Evolutionary conservation across 2,113 vertebrate genomes (phyloP), one percentile per base, ranked within the genome.

Genomic region (Rana temporaria): DNA sequence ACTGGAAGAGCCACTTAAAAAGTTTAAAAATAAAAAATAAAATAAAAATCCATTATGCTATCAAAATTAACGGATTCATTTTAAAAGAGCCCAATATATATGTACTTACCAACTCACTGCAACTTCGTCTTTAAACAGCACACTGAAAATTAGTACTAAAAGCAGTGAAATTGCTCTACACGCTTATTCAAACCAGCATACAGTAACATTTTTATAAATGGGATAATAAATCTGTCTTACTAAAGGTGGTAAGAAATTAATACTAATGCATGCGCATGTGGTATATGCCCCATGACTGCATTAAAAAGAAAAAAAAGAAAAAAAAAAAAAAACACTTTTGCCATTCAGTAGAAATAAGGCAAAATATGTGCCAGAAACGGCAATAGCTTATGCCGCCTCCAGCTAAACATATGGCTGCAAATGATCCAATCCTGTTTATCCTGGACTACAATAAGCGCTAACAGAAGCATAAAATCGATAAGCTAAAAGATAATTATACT

Each of bases 41-140:
- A 79, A 85, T 75, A 87, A 86, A 87, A 76, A 20, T 83, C 73
- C 60, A 89, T 79, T 86, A 89, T 78, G 84, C 76, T 84, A 60
- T 84, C 79, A 72, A 84, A 74, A 81, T 82, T 78, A 78, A 20
- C 4, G 32, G 20, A 20, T 19, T 71, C 88, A 90, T 87, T 88
- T 90, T 89, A 89, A 89, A 87, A 90, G 88, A 85, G 89, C 89
- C 85, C 87, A 85, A 88, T 73, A 80, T 24, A 88, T 73, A 80
- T 24, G 88, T 94, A 95, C 94, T 95, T 92, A 95, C 93, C 94
- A 75, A 88, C 85, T 86, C 88, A 91, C 86, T 92, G 92, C 91
- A 90, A 88, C 88, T 93, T 86, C 92, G 90, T 91, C 90, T 94
- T 92, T 76, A 82, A 92, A 86, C 90, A 90, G 91, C 91, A 91